Percentiles rank a stretch among this genome's conserved stretches.
Evolutionary conservation across 2,888 invertebrate genomes (phyloP).

Genomic region (Pachycephus smyrnensis): DNA sequence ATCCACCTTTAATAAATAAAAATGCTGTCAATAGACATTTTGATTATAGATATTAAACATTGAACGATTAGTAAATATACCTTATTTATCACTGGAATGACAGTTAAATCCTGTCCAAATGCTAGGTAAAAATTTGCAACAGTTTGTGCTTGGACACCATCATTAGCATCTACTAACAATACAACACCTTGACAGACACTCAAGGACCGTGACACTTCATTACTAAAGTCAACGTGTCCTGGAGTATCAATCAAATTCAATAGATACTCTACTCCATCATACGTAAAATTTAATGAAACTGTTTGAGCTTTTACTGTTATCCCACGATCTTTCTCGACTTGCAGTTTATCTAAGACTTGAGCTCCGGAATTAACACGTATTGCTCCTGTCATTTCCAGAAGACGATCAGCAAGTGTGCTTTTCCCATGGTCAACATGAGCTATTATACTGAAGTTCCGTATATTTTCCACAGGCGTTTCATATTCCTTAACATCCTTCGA

Average conservation of each 20-base stretch:
- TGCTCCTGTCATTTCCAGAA: constrained; percentile 92
- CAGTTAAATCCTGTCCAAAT: constrained; percentile 80
- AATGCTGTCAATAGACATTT: not conserved
- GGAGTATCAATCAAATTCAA: constrained; percentile 98
- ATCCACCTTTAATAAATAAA: constrained; percentile 69
- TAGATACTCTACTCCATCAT: constrained; percentile 78
- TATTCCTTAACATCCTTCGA: constrained; percentile 39
- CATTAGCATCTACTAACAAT: constrained; percentile 95
- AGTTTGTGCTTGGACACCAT: constrained; percentile 97
- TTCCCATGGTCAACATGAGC: constrained; percentile 99
- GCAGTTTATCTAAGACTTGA: constrained; percentile 82
- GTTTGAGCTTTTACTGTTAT: constrained; percentile 99
- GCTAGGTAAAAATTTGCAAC: constrained; percentile 97
- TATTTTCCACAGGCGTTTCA: constrained; percentile 69
- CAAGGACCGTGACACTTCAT: constrained; percentile 93
- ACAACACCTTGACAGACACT: constrained; percentile 96
- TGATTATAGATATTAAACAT: not conserved
- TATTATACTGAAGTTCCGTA: constrained; percentile 96
- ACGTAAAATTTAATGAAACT: constrained; percentile 85
- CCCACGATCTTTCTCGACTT: constrained; percentile 95
- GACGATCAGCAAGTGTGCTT: constrained; percentile 94
- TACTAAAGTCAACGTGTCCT: constrained; percentile 97
- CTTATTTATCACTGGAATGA: constrained; percentile 96
- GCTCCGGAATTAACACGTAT: constrained; percentile 76
- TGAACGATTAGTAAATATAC: constrained; percentile 66